Percentiles rank a stretch among this genome's conserved stretches.
Evolutionary conservation across 2,888 invertebrate species (phyloP).

Genomic region (Acleris emargana): DNA sequence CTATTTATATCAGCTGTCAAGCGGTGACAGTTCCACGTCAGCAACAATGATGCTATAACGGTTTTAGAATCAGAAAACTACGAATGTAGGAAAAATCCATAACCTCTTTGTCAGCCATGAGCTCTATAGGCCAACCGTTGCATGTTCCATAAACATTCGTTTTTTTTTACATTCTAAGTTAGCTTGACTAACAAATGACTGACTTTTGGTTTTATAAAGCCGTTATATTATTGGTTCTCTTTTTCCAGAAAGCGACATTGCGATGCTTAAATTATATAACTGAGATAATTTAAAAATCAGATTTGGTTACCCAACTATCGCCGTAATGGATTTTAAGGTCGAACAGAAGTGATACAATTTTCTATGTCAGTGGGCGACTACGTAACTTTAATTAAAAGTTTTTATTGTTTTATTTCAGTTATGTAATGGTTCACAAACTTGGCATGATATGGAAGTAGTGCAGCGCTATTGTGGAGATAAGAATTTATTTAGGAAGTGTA

Average conservation of each 20-base stretch:
- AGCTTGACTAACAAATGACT: no score
- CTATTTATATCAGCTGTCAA: no score
- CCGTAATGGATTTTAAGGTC: slow-evolving; percentile 39
- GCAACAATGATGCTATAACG: no score
- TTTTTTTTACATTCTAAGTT: no score
- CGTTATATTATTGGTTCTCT: not conserved
- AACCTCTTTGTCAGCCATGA: no score
- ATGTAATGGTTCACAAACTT: slow-evolving; percentile 8
- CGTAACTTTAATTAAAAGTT: slow-evolving; percentile 31
- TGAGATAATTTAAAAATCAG: slow-evolving; percentile 32
- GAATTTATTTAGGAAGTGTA: not conserved
- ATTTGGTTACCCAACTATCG: slow-evolving; percentile 38
- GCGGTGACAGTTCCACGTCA: no score
- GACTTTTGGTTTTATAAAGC: no score
- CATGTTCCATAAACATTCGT: no score
- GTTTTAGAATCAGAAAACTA: no score
- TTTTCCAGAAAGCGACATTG: slow-evolving; percentile 6
- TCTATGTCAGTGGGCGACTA: slow-evolving; percentile 60
- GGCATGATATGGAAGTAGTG: not conserved
- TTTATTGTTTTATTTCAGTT: slow-evolving; percentile 15
- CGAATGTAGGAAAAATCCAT: no score
- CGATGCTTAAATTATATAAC: slow-evolving; percentile 18
- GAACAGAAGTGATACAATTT: slow-evolving; percentile 40
- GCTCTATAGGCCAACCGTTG: no score
- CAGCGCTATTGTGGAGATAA: not conserved